Evolutionary conservation across 2,888 invertebrate species (phyloP).

Genomic region (Thalpophila matura): DNA sequence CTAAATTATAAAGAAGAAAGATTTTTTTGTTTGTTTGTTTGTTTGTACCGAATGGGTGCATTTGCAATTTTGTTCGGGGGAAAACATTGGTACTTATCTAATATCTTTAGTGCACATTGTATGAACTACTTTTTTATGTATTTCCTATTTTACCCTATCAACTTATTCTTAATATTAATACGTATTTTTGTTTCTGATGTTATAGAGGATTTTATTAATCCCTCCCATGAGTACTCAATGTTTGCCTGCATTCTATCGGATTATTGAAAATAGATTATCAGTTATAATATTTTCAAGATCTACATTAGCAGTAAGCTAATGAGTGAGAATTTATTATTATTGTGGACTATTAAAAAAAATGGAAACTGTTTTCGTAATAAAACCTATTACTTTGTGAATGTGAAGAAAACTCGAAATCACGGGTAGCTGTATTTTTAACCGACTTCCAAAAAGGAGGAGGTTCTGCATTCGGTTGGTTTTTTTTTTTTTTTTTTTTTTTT

Average conservation of each 20-base stretch:
- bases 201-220: slow-evolving; percentile 48
- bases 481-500: too few relatives aligned
- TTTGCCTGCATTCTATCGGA: slow-evolving; percentile 7
- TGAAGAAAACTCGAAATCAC: too few relatives aligned
- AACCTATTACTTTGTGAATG: neutral
- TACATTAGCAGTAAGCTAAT: slow-evolving; percentile 32
- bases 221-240: slow-evolving; percentile 13
- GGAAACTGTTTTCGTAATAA: neutral
- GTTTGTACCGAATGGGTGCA: too few relatives aligned
- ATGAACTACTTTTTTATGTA: neutral
- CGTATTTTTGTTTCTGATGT: slow-evolving; percentile 14
- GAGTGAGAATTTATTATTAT: slow-evolving; percentile 7
- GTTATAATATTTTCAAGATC: slow-evolving; percentile 5
- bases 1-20: too few relatives aligned
- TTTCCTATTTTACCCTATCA: neutral
- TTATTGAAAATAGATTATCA: slow-evolving; percentile 32
- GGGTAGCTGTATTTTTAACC: too few relatives aligned
- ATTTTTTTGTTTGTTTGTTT: too few relatives aligned
- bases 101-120: neutral
- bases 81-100: too few relatives aligned
- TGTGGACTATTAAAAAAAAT: too few relatives aligned
- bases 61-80: neutral
- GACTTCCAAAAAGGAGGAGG: too few relatives aligned
- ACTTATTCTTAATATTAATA: neutral
- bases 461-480: too few relatives aligned